phyloP scores from a whole-genome alignment of 2,797 vertebrate genomes.

The Hemibagrus guttatus region DNA sequence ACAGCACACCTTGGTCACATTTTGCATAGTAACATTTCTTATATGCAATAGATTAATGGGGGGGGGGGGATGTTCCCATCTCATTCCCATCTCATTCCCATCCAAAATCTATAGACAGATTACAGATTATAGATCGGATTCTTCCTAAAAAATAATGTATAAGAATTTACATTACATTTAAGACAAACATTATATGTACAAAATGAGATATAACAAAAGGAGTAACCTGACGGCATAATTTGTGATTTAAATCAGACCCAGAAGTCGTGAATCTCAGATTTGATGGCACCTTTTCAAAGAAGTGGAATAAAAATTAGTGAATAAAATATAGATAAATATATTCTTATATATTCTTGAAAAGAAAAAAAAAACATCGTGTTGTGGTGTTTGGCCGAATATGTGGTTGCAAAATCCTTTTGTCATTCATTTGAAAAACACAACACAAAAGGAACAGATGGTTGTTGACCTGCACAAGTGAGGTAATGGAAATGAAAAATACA shows the following conservation, averaged over 20 bases:
- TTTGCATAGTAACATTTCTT: not conserved
- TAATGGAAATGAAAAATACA: not conserved
- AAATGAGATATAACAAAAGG: not conserved
- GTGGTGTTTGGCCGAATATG: not conserved
- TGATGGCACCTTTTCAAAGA: not conserved
- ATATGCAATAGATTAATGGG: not conserved
- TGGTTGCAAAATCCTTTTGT: not conserved
- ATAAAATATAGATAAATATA: not conserved
- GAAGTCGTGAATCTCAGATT: not conserved
- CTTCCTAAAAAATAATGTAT: not conserved
- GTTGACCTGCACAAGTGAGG: not conserved
- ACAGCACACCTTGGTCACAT: not conserved
- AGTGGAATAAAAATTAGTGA: not conserved
- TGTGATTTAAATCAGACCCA: not conserved
- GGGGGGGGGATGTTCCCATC: too few species aligned
- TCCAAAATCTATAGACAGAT: not conserved
- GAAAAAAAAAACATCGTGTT: not conserved
- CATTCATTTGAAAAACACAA: not conserved
- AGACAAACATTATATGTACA: not conserved
- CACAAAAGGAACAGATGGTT: not conserved
- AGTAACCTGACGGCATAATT: not conserved
- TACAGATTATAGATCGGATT: not conserved
- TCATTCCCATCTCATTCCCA: too few species aligned
- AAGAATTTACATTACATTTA: too few species aligned
- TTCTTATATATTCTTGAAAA: not conserved